Percentiles rank a stretch among this genome's conserved stretches.
These are phyloP conservation scores for Geococcyx californianus DNA, from an alignment of 2,113 vertebrate genomes.

Conservation along the genomic window DNA sequence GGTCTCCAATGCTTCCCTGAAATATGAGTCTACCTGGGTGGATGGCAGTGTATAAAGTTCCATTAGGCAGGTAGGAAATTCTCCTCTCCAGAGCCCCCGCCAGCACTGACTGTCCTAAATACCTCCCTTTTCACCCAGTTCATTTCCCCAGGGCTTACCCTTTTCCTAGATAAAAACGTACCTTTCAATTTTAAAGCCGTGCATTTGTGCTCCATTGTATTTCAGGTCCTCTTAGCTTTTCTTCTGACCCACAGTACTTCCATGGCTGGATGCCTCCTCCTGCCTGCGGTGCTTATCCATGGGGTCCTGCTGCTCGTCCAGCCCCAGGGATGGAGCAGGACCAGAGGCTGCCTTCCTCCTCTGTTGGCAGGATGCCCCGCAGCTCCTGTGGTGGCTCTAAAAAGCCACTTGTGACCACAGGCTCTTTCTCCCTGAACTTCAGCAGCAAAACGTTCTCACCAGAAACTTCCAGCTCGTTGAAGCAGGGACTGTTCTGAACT, in stretches of 20 bases:
- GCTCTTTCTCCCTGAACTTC: neutral
- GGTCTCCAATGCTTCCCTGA: neutral
- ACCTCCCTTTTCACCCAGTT: neutral
- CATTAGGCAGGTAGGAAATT: neutral
- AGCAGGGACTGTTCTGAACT: neutral
- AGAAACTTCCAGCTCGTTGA: neutral
- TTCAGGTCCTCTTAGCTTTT: neutral
- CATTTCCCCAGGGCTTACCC: neutral
- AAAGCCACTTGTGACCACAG: neutral
- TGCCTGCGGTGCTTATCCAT: neutral
- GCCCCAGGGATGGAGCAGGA: neutral
- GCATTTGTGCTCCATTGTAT: neutral
- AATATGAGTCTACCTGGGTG: neutral
- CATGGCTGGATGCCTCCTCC: neutral
- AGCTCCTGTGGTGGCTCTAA: neutral
- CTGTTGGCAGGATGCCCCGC: rapidly evolving
- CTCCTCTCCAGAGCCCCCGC: neutral
- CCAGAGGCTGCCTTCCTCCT: neutral
- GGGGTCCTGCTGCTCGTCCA: neutral
- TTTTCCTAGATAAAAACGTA: neutral
- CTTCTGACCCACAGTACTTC: neutral
- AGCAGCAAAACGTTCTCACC: neutral
- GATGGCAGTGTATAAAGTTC: neutral
- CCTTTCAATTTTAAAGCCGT: neutral
- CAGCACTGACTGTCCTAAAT: neutral